phyloP scores from a whole-genome alignment of 2,888 invertebrate species.

The Eupithecia exiguata region DNA sequence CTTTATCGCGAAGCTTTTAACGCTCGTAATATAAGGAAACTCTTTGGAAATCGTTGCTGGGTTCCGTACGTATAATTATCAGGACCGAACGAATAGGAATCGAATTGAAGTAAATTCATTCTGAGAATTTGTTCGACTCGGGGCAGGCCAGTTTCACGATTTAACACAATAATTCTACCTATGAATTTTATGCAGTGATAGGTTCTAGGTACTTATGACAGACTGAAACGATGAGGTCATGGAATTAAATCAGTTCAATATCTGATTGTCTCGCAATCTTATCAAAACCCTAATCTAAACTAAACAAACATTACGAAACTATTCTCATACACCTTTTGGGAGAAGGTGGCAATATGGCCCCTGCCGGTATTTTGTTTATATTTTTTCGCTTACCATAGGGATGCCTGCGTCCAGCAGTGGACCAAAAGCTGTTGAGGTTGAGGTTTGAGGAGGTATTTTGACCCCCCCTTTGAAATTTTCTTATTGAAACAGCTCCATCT shows the following conservation, averaged over 20 bases:
- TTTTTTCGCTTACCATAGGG: no score
- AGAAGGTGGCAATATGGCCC: no score
- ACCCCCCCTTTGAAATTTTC: no score
- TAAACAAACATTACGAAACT: not conserved
- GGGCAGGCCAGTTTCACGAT: not conserved
- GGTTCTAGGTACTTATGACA: not conserved
- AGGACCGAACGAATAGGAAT: not conserved
- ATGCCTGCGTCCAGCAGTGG: no score
- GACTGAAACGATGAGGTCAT: not conserved
- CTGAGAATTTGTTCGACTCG: not conserved
- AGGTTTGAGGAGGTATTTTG: no score
- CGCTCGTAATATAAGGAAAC: slow-evolving; percentile 44
- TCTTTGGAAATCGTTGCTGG: slow-evolving; percentile 29
- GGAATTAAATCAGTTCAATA: not conserved
- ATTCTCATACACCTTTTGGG: not conserved
- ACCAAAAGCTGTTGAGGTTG: no score
- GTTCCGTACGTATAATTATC: slow-evolving; percentile 24
- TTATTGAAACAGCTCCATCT: no score
- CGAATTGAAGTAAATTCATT: not conserved
- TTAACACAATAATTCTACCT: not conserved
- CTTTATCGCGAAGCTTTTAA: slow-evolving; percentile 45
- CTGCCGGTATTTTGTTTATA: no score
- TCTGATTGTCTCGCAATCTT: not conserved
- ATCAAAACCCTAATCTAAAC: not conserved
- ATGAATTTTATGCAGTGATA: not conserved